phyloP scores from a whole-genome alignment of 2,113 vertebrate genomes.

The Pluvialis apricaria region DNA sequence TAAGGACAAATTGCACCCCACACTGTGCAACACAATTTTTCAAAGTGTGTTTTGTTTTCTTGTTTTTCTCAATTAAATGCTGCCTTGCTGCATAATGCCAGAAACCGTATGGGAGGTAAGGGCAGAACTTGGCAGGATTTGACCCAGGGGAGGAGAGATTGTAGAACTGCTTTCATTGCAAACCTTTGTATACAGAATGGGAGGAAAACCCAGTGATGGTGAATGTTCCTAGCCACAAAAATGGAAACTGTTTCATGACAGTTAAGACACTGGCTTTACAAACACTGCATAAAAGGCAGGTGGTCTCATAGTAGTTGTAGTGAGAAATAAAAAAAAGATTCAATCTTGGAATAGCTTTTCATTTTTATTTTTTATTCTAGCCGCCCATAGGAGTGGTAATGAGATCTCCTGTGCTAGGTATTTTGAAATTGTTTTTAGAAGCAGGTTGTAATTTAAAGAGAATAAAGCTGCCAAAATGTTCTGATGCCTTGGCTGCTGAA shows the following conservation, averaged over 20 bases:
- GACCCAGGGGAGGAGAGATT: neutral
- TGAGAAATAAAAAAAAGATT: neutral
- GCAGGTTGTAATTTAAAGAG: neutral
- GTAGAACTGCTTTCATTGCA: neutral
- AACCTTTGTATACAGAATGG: neutral
- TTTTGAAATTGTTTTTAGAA: conserved; percentile 28
- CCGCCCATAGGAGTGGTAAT: neutral
- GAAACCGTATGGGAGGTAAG: neutral
- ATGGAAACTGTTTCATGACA: neutral
- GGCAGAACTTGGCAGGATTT: neutral
- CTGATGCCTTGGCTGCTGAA: neutral
- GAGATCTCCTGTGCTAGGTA: neutral
- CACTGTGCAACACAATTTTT: neutral
- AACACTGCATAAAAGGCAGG: neutral
- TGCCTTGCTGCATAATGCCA: neutral
- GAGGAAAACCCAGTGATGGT: neutral
- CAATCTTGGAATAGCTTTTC: neutral
- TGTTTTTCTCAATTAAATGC: conserved; percentile 3
- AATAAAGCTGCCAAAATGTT: conserved; percentile 2
- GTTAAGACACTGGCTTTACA: neutral
- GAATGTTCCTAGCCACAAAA: neutral
- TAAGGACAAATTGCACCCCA: neutral
- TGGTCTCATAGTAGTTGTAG: neutral
- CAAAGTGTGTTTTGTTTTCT: neutral
- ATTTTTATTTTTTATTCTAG: neutral